Evolutionary conservation across 2,113 vertebrate species (phyloP).

Genomic region (Tichodroma muraria): DNA sequence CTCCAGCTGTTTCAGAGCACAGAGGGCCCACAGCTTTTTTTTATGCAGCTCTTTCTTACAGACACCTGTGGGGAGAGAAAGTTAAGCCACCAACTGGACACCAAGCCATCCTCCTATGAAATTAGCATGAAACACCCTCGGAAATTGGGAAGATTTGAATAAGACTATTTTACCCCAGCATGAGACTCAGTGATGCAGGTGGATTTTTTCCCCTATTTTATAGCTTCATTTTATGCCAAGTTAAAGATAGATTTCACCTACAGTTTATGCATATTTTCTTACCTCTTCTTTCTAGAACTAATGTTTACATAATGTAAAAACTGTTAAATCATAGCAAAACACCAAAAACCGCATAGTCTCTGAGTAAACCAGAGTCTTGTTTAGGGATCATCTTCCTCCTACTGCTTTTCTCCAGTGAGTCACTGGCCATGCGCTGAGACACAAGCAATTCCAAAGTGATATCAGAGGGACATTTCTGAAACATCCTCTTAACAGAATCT

Average conservation of each 20-base stretch:
- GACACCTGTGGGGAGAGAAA: not conserved
- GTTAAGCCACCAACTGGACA: not conserved
- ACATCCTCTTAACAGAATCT: not conserved
- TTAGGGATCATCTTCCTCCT: not conserved
- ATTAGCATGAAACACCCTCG: not conserved
- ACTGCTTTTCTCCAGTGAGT: not conserved
- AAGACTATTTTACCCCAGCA: not conserved
- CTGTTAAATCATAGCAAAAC: not conserved
- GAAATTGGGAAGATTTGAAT: not conserved
- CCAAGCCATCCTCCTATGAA: not conserved
- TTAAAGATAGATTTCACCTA: not conserved
- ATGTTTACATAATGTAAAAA: not conserved
- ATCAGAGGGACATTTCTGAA: not conserved
- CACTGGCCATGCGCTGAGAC: not conserved
- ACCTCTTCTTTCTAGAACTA: not conserved
- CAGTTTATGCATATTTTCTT: not conserved
- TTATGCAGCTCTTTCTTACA: not conserved
- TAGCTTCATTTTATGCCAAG: not conserved
- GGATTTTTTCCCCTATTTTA: not conserved
- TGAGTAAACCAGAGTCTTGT: not conserved
- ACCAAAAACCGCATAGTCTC: not conserved
- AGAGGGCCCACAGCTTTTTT: not conserved
- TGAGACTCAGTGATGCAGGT: not conserved
- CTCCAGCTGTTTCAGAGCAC: not conserved
- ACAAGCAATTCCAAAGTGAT: not conserved